These are phyloP conservation scores for Scolopax mira DNA, from an alignment of 2,113 vertebrate species.

Conservation along the genomic window DNA sequence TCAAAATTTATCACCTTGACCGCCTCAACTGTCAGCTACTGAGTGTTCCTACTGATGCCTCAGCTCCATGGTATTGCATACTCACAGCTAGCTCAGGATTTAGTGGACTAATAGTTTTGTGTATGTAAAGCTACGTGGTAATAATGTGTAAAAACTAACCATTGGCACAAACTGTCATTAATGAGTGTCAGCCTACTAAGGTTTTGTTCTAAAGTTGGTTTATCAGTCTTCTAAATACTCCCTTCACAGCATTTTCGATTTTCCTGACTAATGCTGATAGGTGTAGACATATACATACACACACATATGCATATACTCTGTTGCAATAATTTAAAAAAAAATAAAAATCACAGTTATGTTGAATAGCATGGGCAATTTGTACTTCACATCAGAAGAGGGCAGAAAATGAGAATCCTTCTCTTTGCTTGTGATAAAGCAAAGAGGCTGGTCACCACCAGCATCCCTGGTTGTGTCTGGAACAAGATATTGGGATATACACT, in stretches of 20 bases:
- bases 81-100: not conserved
- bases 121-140: not conserved
- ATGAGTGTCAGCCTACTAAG: not conserved
- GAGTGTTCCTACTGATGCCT: not conserved
- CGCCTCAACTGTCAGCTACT: fast-evolving
- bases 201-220: not conserved
- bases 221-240: not conserved
- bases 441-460: not conserved
- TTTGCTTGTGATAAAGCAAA: not conserved
- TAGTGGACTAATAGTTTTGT: not conserved
- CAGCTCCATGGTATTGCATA: not conserved
- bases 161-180: not conserved
- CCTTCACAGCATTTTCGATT: not conserved
- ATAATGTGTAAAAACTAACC: not conserved
- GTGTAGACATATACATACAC: not conserved
- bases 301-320: not conserved
- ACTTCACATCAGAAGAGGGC: not conserved
- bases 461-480: not conserved
- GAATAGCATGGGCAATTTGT: not conserved
- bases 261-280: not conserved
- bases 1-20: not conserved
- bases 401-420: not conserved
- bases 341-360: fast-evolving
- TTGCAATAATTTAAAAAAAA: not conserved
- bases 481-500: not conserved